Evolutionary conservation across 2,797 vertebrate genomes (phyloP), one percentile per base, ranked within the genome.

Genomic region (Brachyrhaphis roseni): DNA sequence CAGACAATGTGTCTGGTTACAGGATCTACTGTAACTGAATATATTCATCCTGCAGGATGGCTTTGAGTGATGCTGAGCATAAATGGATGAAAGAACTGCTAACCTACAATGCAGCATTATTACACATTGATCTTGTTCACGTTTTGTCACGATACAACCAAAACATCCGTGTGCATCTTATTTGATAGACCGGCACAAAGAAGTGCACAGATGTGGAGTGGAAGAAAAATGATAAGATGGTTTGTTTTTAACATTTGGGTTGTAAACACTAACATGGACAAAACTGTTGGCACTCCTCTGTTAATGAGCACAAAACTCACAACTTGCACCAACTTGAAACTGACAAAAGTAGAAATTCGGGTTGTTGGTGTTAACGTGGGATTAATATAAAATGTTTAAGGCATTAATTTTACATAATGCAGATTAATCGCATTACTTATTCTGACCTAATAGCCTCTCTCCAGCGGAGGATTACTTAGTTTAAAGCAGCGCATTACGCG

Each of bases 11-110:
- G 8, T 31, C 15, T 45, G 46, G 16, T 16, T 47, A 43, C 36
- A 73, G 15, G 31, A 16, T 53, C 3, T 16, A 10, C 12, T 75
- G 34, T n/a, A n/a, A 20, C 34, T 73, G 12, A 74, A 74, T 57
- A 74, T 51, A 16, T n/a, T 31, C 49, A 68, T 72, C 36, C 76
- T 53, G 45, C 72, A 79, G 78, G 36, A 73, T 16, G 76, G 49
- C 51, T 81, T 78, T 83, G 71, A 71, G 73, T 73, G 62, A 75
- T 31, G 62, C 75, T 68, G 68, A 26, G 64, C 64, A 13, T 41
- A 68, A 68, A 41, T 1, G 20, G 11, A 68, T 78, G 49, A 87
- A 84, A 51, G 28, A 16, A 81, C 28, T 71, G 0, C 47, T 74
- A 66, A 57, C 45, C 72, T 68, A 68, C 68, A 73, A 76, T 49